Conservation (phyloP, 2,113 vertebrate genomes). For the Limanda limanda region DNA sequence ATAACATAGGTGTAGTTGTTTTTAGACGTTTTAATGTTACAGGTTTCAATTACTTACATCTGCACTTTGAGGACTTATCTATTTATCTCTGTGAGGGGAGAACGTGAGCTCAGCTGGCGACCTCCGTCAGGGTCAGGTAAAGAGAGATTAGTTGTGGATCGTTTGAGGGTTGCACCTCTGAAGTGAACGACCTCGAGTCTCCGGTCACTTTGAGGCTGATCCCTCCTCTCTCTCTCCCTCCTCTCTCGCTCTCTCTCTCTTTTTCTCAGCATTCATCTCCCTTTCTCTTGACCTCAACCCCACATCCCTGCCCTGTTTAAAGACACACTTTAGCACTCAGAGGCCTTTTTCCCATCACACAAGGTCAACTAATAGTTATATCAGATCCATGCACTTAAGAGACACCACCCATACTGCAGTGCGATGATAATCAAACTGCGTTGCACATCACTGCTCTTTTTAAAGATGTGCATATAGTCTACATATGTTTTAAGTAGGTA, state of each 20-base stretch:
- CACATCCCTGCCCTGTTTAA: slow-evolving; percentile 48
- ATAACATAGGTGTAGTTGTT: too few species aligned
- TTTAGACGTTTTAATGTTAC: too few species aligned
- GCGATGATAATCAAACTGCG: slow-evolving; percentile 22
- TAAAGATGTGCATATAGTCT: not conserved
- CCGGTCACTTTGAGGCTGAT: slow-evolving; percentile 47
- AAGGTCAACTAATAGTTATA: slow-evolving; percentile 37
- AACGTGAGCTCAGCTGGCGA: not conserved
- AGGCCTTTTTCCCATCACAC: slow-evolving; percentile 33
- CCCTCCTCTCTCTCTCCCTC: slow-evolving; percentile 21
- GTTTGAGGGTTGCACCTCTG: slow-evolving; percentile 42
- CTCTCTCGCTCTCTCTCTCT: slow-evolving; percentile 14
- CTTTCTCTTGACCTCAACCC: slow-evolving; percentile 53
- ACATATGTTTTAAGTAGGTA: not conserved
- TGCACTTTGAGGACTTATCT: not conserved
- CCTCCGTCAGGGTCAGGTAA: slow-evolving; percentile 44
- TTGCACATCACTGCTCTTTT: not conserved
- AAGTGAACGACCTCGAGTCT: slow-evolving; percentile 47
- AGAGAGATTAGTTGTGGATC: slow-evolving; percentile 49
- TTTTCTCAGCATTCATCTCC: slow-evolving; percentile 32
- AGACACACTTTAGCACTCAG: slow-evolving; percentile 50
- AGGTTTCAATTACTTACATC: not conserved
- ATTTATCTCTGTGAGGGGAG: slow-evolving; percentile 7
- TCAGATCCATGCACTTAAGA: slow-evolving; percentile 35
- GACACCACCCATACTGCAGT: slow-evolving; percentile 4